These are phyloP conservation scores for Adoxophyes honmai DNA, from an alignment of 1,140 invertebrate genomes.

Conservation along the genomic window DNA sequence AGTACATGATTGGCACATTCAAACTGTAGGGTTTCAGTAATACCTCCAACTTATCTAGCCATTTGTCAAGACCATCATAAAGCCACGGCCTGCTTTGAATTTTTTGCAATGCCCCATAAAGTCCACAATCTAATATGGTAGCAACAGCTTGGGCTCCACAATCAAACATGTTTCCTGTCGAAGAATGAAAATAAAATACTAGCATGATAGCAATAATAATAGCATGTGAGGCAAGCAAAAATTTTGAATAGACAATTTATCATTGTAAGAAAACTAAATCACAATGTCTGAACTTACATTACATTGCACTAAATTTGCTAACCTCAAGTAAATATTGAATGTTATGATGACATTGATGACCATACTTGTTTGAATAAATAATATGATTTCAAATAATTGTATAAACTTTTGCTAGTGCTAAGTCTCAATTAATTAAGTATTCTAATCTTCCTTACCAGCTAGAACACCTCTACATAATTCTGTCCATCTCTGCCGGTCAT, in stretches of 20 bases:
- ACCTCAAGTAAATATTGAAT: no score
- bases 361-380: no score
- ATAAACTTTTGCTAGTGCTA: no score
- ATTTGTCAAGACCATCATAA: constrained; percentile 90
- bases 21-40: no score
- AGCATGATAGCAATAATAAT: constrained; percentile 3
- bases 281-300: no score
- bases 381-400: no score
- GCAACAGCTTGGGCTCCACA: constrained; percentile 96
- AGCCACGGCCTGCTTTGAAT: constrained; percentile 92
- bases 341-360: no score
- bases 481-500: constrained; percentile 77
- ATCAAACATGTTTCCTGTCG: constrained; percentile 96
- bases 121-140: constrained; percentile 91
- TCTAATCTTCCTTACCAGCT: constrained; percentile 65
- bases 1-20: neutral
- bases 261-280: no score
- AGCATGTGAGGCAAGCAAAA: no score
- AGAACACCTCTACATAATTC: constrained; percentile 80
- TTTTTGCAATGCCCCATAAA: constrained; percentile 87
- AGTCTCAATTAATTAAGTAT: no score
- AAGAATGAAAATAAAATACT: constrained; percentile 17
- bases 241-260: no score
- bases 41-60: constrained; percentile 85
- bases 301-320: no score